Conservation (phyloP, 2,797 vertebrate genomes). For the Sebastes vulpes region DNA sequence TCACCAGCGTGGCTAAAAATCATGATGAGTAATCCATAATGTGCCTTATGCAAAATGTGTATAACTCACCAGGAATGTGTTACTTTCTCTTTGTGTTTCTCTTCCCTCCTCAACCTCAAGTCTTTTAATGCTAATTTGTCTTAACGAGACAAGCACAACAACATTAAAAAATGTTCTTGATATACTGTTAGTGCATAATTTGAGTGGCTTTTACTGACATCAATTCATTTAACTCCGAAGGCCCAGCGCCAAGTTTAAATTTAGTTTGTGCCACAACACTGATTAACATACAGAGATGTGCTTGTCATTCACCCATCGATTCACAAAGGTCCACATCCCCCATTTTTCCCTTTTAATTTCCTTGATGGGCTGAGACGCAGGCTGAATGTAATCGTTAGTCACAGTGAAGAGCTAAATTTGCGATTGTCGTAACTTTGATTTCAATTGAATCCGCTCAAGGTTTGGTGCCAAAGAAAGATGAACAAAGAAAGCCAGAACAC, state of each 20-base stretch:
- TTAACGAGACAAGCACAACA: background rate
- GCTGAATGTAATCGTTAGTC: slow-evolving; percentile 1
- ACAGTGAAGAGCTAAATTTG: slow-evolving; percentile 12
- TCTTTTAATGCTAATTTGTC: background rate
- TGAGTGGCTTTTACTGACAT: slow-evolving; percentile 46
- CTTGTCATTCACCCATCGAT: slow-evolving; percentile 22
- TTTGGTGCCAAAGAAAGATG: slow-evolving; percentile 30
- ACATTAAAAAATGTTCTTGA: slow-evolving; percentile 17
- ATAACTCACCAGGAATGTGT: background rate
- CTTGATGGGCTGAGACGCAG: slow-evolving; percentile 38
- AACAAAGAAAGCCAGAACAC: slow-evolving; percentile 56
- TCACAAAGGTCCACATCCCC: slow-evolving; percentile 15
- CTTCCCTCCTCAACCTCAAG: background rate
- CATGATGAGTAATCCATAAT: background rate
- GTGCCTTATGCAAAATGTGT: background rate
- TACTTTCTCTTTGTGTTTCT: background rate
- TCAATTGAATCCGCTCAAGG: slow-evolving; percentile 32
- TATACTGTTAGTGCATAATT: slow-evolving; percentile 35
- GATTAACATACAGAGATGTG: slow-evolving; percentile 45
- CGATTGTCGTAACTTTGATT: slow-evolving; percentile 26
- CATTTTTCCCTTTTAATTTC: slow-evolving; percentile 44
- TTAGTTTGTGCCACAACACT: slow-evolving; percentile 32
- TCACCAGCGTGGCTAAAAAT: background rate
- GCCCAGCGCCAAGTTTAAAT: slow-evolving; percentile 50
- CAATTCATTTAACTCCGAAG: slow-evolving; percentile 34